Evolutionary conservation across 2,113 vertebrate genomes (phyloP), one percentile per base, ranked within the genome.

Genomic region (Trichechus manatus): DNA sequence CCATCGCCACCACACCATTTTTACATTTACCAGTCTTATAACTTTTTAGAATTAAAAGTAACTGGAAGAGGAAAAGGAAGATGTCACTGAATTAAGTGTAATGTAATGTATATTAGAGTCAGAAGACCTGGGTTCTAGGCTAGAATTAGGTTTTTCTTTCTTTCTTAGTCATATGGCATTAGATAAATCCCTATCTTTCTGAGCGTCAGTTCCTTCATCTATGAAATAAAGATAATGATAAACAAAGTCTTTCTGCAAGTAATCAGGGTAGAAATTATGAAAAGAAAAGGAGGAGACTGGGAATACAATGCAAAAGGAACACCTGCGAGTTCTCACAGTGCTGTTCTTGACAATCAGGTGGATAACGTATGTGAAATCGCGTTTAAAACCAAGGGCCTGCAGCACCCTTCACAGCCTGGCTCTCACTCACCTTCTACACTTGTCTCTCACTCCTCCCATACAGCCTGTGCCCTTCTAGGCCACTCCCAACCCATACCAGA

Each of bases 131-230:
- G 36, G 81, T 33, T 95, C 47, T 42, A 3, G 14, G 33, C 29
- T 53, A 31, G 66, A 87, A 56, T 77, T 8, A 3, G 19, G 29
- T 33, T 9, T 33, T 42, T 59, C 91, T 91, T 42, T 59, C 91
- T 91, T 39, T 72, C 83, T 96, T 39, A 66, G 70, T 56, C 63
- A 74, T 13, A n/a, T 63, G 56, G n/a, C 74, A 87, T 17, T 87
- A 66, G 47, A 87, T 50, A 91, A 91, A 91, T 81, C 87, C 82
- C 27, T 23, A 33, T 9, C 29, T 68, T 68, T 14, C 10, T 80
- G 63, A 78, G 36, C 31, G 86, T 77, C 15, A 63, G 59, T 50
- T 82, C 78, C 74, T 39, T 61, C n/a, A n/a, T 33, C 72, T 27
- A 59, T 42, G 70, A 87, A 92, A 89, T 23, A 68, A 20, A 22